Percentiles rank a stretch among this genome's conserved stretches.
These are phyloP conservation scores for Heterotis niloticus DNA, from an alignment of 2,113 vertebrate genomes.

Conservation along the genomic window DNA sequence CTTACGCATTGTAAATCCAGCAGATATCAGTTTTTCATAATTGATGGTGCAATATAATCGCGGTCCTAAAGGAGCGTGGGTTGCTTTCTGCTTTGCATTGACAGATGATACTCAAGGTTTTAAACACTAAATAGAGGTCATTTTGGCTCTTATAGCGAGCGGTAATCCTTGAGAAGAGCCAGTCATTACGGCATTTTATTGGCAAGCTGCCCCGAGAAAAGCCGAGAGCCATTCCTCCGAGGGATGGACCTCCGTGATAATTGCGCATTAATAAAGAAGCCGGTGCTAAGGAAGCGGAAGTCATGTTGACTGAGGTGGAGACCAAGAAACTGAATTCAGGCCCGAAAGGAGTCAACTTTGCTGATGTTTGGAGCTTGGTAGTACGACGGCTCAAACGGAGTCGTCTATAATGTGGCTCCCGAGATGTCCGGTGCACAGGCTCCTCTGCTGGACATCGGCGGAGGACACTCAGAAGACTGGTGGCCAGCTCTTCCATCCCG, in stretches of 20 bases:
- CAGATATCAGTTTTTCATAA: conserved; percentile 16
- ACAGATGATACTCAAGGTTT: conserved; percentile 2
- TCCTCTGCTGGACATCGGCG: not conserved
- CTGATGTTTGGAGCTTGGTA: not conserved
- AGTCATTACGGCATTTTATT: not conserved
- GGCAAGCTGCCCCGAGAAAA: not conserved
- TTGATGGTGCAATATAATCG: conserved; percentile 7
- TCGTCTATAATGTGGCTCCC: not conserved
- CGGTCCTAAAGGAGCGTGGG: not conserved
- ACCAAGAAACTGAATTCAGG: not conserved
- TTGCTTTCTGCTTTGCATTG: not conserved
- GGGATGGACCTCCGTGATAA: not conserved
- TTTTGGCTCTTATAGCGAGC: not conserved
- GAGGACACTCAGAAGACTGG: not conserved
- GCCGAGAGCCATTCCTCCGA: not conserved
- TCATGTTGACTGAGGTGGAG: not conserved
- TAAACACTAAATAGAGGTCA: not conserved
- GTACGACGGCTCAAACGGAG: not conserved
- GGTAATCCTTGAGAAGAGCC: not conserved
- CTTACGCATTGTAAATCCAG: conserved; percentile 6
- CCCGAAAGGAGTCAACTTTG: not conserved
- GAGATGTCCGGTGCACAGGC: not conserved
- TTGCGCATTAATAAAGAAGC: not conserved
- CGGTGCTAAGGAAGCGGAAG: not conserved
- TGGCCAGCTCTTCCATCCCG: not conserved